Evolutionary conservation across 2,797 vertebrate genomes (phyloP), one percentile per base, ranked within the genome.

Genomic region (Sebastes miniatus): DNA sequence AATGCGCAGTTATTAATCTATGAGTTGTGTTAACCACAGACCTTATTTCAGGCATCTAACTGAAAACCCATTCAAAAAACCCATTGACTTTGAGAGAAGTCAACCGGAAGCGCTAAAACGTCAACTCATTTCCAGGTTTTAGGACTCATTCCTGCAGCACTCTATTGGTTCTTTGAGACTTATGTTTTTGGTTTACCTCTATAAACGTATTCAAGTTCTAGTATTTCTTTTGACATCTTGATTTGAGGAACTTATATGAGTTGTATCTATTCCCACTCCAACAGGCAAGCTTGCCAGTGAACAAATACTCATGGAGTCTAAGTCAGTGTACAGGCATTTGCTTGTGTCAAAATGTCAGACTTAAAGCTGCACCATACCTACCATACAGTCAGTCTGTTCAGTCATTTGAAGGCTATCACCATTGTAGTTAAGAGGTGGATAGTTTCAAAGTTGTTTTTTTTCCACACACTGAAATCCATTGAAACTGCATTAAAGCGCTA

Each of bases 401-500:
- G 25, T 62, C 31, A 79, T 77, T 62, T 77, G 27, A 78, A 80
- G 25, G 12, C 13, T 13, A 61, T 72, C 13, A 31, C 22, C 11
- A 29, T 14, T 63, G 58, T 18, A 76, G 57, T 83, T 76, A 63
- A 81, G 56, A 76, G 62, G 64, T 78, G 50, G 27, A 69, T 73
- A 52, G 43, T 70, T 75, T 63, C 4, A 8, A 77, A 57, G 24
- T 62, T 71, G 77, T 69, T 74, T 77, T 70, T 58, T 31, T 56
- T 22, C 11, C 47, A 71, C 71, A 84, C 59, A 86, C 1, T 86
- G 70, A 80, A 81, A 84, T 71, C 47, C 18, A 82, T 50, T 87
- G 31, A 83, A 82, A 66, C 56, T 54, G 57, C 73, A 83, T 73
- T 80, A 76, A 87, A 89, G 77, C 58, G 62, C 43, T 82, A 72